Evolutionary conservation across 2,797 vertebrate species (phyloP), one percentile per base, ranked within the genome.

Genomic region (Acipenser ruthenus): DNA sequence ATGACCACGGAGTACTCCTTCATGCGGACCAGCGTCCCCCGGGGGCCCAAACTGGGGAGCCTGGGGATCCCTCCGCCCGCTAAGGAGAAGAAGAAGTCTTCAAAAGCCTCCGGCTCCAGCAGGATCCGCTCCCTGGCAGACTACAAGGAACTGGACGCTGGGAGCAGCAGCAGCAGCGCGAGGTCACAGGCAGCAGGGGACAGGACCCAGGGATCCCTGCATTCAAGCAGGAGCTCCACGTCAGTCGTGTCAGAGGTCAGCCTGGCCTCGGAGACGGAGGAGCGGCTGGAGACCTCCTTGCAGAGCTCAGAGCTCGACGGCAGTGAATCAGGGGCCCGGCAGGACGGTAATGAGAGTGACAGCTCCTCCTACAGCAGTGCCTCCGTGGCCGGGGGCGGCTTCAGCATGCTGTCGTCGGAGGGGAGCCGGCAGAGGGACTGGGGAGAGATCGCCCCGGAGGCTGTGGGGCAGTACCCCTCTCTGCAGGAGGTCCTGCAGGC

Each of bases 1-100:
- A 92, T 99, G 95, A 99, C 95, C 1, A 99, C 86, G 70, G 97
- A 99, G 72, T 99, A 99, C 72, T 98, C 97, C 53, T 99, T 96
- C 77, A 62, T 98, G 74, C 88, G 95, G 75, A 99, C 97, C 81
- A 99, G 82, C 1, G 94, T 99, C 13, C 96, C 95, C 50, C 90
- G 94, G 11, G 97, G 97, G 3, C 97, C 97, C 4, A 99, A 99
- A 80, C 83, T 99, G 67, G 97, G 97, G 64, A 99, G 97, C 71
- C 59, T 99, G 72, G 94, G 96, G 68, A 91, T 96, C 73, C 94
- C 92, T 5, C 73, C 86, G 56, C 67, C 88, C 60, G 89, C 88
- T 67, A 94, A 94, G 73, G 92, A 37, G 23, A 37, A 82, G 72
- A 84, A 93, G 76, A 86, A 80, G 68, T 68, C 68, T 51, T 13